Evolutionary conservation across 2,888 invertebrate genomes (phyloP).

Genomic region (Oscheius sp.): DNA sequence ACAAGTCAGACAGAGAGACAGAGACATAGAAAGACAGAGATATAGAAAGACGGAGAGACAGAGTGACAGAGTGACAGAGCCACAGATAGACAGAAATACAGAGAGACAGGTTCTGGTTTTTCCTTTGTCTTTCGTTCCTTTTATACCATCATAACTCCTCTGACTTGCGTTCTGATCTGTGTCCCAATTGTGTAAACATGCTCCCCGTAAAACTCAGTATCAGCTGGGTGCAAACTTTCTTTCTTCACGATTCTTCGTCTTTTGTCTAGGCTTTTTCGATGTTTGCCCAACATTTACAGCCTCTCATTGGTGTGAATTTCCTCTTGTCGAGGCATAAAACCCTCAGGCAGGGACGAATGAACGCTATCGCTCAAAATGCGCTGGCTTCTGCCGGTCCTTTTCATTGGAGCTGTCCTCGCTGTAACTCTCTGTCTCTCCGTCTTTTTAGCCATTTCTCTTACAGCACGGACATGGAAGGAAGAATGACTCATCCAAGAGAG

Average conservation of each 20-base stretch:
- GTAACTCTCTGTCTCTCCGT: not conserved
- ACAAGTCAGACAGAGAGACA: not conserved
- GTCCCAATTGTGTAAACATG: not conserved
- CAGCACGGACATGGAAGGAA: not conserved
- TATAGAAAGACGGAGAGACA: no score
- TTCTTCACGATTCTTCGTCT: not conserved
- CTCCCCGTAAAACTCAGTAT: not conserved
- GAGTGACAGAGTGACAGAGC: no score
- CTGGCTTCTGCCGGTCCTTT: not conserved
- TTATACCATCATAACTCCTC: not conserved
- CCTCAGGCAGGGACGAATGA: not conserved
- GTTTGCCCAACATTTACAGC: not conserved
- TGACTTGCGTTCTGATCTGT: slow-evolving; percentile 20
- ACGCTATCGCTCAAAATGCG: not conserved
- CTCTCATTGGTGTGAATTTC: not conserved
- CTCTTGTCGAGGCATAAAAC: not conserved
- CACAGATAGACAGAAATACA: not conserved
- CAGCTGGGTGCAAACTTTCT: not conserved
- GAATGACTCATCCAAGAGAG: no score
- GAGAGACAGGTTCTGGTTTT: not conserved
- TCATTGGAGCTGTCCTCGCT: not conserved
- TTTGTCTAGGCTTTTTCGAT: not conserved
- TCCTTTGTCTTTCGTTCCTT: not conserved
- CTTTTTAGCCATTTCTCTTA: not conserved
- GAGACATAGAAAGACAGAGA: no score